Evolutionary conservation across 2,888 invertebrate genomes (phyloP).

Genomic region (Orgyia antiqua): DNA sequence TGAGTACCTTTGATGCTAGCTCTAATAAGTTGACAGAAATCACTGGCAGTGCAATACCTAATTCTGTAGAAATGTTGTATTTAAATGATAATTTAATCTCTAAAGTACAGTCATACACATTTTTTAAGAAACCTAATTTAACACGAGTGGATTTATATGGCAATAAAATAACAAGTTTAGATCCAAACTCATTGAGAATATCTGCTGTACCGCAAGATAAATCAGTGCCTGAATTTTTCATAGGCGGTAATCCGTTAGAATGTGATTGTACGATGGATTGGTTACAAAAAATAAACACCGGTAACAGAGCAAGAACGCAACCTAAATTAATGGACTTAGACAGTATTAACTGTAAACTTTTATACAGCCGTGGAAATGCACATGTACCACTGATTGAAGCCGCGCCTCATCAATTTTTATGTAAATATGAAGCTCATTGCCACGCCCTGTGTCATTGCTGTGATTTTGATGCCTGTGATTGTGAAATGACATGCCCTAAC

Average conservation of each 20-base stretch:
- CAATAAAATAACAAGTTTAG: slow-evolving; percentile 86
- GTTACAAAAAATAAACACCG: slow-evolving; percentile 88
- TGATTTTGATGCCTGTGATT: slow-evolving; percentile 94
- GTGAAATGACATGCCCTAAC: slow-evolving; percentile 93
- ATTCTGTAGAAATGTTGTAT: slow-evolving; percentile 87
- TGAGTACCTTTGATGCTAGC: slow-evolving; percentile 90
- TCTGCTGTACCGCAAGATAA: slow-evolving; percentile 85
- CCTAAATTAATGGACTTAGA: slow-evolving; percentile 90
- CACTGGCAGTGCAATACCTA: slow-evolving; percentile 89
- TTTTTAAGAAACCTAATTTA: slow-evolving; percentile 91
- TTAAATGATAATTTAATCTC: slow-evolving; percentile 89
- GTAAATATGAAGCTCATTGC: slow-evolving; percentile 90
- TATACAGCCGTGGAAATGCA: slow-evolving; percentile 86
- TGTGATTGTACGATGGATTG: slow-evolving; percentile 96
- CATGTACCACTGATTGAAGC: slow-evolving; percentile 88
- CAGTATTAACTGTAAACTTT: slow-evolving; percentile 88
- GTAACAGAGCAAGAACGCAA: slow-evolving; percentile 86
- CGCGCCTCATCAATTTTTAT: slow-evolving; percentile 89
- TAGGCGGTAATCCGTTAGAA: slow-evolving; percentile 90
- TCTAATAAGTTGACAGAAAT: slow-evolving; percentile 89
- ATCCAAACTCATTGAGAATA: slow-evolving; percentile 86
- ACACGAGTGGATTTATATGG: slow-evolving; percentile 89
- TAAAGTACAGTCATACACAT: slow-evolving; percentile 91
- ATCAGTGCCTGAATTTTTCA: slow-evolving; percentile 87
- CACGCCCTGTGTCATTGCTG: slow-evolving; percentile 93